Conservation (phyloP, 2,113 vertebrate species). For the Gobiocypris rarus region DNA sequence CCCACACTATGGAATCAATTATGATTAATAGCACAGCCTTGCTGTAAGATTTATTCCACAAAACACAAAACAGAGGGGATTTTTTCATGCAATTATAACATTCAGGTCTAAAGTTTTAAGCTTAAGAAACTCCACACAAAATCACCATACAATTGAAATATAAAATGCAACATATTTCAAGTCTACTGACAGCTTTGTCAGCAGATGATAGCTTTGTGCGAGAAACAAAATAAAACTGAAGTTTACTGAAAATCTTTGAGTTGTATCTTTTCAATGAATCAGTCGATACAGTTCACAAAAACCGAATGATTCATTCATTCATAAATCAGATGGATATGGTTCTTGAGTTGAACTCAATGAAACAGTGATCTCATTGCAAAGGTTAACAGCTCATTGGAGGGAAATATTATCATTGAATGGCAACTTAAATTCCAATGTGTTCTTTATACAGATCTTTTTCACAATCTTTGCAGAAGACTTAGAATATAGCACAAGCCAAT, state of each 20-base stretch:
- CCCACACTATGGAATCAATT: no score
- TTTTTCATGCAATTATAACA: background rate
- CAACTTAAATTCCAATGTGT: background rate
- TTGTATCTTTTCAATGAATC: background rate
- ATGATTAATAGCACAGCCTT: no score
- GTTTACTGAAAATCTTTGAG: background rate
- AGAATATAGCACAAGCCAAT: background rate
- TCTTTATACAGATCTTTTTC: background rate
- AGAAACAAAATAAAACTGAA: background rate
- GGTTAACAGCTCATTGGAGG: slow-evolving; percentile 3
- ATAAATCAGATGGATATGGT: background rate
- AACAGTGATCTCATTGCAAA: background rate
- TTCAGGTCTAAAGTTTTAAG: background rate
- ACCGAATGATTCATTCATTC: background rate
- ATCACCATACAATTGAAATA: background rate
- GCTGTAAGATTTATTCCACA: background rate
- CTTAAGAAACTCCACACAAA: background rate
- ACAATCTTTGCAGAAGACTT: background rate
- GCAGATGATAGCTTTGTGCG: background rate
- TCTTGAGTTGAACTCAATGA: background rate
- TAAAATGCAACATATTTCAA: background rate
- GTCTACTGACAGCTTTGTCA: background rate
- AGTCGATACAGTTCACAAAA: background rate
- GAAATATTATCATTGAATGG: background rate
- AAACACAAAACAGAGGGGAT: background rate